A percentile compares a stretch with the other conserved stretches of the same genome.
Conservation (phyloP, 2,113 vertebrate genomes). For the Bucco capensis region DNA sequence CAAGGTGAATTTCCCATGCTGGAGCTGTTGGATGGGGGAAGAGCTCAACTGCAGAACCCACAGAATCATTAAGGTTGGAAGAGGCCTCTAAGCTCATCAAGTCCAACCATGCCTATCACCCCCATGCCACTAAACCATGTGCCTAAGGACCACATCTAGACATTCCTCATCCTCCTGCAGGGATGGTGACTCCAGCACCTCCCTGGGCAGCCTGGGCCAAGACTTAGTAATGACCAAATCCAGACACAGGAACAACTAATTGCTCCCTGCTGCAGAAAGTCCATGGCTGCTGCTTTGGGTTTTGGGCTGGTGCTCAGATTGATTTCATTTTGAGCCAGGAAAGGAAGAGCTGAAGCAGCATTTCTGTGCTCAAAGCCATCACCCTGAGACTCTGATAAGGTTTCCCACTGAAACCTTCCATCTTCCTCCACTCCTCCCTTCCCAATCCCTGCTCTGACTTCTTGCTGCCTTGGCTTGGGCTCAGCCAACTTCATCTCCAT, state of each 20-base stretch:
- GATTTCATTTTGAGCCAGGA: not conserved
- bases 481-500: not conserved
- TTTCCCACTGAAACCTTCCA: not conserved
- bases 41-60: not conserved
- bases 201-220: too few relatives aligned
- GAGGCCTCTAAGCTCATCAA: too few relatives aligned
- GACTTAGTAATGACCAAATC: too few relatives aligned
- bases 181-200: too few relatives aligned
- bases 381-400: not conserved
- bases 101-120: too few relatives aligned
- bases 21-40: not conserved
- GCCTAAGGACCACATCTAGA: too few relatives aligned
- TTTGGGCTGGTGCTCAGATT: not conserved
- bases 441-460: not conserved
- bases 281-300: fast-evolving
- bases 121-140: too few relatives aligned
- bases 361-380: not conserved
- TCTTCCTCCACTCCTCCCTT: not conserved
- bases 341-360: constrained; percentile 20
- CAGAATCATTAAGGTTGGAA: too few relatives aligned
- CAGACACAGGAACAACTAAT: not conserved
- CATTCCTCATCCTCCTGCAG: too few relatives aligned
- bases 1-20: not conserved
- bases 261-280: not conserved
- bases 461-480: not conserved